Evolutionary conservation across 2,113 vertebrate species (phyloP), one percentile per base, ranked within the genome.

Genomic region (Ursus arctos): DNA sequence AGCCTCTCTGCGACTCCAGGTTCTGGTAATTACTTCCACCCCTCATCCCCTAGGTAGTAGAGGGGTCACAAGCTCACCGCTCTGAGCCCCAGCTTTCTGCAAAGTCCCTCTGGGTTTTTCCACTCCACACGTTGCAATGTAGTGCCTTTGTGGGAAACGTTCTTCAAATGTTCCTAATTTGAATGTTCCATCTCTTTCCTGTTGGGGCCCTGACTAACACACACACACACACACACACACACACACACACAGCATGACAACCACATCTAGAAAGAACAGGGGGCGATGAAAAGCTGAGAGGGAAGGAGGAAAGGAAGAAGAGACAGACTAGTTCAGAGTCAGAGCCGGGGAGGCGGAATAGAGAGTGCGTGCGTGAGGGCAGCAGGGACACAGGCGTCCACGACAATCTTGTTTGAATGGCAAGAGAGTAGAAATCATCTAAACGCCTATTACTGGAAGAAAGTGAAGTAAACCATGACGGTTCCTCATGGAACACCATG

Each of bases 361-460:
- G 33, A 33, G 53, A 19, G 11, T 0, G 0, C 74, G 0, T 4
- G 2, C 1, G 28, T 4, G 2, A 59, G 36, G 6, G 51, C 33
- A 19, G 12, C 16, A 33, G 51, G 15, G 59, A 33, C 69, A 43
- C 59, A 4, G 26, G 4, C 9, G 24, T 13, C 33, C 26, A 2
- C 0, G 15, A 40, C 1, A 1, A 15, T n/a, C 79, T 28, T 15
- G 61, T 61, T 59, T 77, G 47, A 65, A 88, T 2, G 1, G 7
- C 59, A 21, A 22, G 65, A 67, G 47, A 28, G 49, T 8, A n/a
- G 59, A 77, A 79, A 84, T 26, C 51, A 22, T 69, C 51, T 51
- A n/a, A 51, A 40, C 28, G 18, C 43, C 79, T 71, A 22, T 16
- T 21, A 33, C 40, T 61, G 76, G 51, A 69, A 76, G 84, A 84